Conservation (phyloP, 2,797 vertebrate genomes). For the Pipistrellus kuhlii region DNA sequence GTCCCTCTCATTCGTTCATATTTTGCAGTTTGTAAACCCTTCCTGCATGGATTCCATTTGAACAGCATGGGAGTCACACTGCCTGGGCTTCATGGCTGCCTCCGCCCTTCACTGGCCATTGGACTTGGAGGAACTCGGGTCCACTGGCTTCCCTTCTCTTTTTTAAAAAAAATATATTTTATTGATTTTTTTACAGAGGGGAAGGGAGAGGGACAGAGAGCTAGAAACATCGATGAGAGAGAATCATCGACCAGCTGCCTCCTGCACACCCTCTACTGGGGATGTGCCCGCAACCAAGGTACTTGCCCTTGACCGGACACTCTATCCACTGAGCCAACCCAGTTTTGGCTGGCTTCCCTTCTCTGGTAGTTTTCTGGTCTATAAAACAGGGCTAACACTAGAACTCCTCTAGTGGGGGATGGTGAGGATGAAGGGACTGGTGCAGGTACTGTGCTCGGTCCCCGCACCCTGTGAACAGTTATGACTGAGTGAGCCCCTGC, state of each 20-base stretch:
- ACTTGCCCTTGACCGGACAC: no score
- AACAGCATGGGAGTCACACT: neutral
- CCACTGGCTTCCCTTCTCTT: neutral
- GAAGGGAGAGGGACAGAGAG: no score
- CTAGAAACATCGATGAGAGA: no score
- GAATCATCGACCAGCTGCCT: no score
- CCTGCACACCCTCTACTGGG: no score
- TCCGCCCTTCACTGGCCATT: neutral
- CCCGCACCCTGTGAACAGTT: neutral
- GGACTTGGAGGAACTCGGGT: neutral
- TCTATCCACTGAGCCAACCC: no score
- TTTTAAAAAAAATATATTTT: no score
- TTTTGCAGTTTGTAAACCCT: neutral
- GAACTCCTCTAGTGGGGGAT: neutral
- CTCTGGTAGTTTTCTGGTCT: neutral
- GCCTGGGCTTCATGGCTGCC: neutral
- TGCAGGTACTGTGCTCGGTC: neutral
- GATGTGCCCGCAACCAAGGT: no score
- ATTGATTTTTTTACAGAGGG: no score
- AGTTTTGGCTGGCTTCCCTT: neutral
- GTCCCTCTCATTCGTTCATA: rapidly evolving
- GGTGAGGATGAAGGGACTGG: neutral
- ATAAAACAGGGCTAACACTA: neutral
- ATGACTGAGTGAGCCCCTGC: neutral
- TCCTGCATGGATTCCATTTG: neutral